Evolutionary conservation across 1,140 invertebrate species (phyloP), one percentile per base, ranked within the genome.

Genomic region (Apis mellifera): DNA sequence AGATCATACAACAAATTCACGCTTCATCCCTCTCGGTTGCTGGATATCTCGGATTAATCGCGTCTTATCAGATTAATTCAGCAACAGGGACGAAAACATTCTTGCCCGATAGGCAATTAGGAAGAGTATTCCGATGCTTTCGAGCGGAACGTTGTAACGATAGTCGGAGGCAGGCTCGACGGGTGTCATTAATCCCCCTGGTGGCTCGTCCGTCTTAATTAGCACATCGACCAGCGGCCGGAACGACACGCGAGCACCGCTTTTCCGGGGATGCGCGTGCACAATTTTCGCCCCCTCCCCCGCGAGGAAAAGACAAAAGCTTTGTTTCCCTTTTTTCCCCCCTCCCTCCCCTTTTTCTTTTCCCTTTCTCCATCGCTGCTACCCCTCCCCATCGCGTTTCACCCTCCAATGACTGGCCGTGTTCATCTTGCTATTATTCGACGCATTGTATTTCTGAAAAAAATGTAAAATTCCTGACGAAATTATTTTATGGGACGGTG

Each of bases 141-240:
- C 74, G 72, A 71, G 48, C 72, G 57, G 57, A 83, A 79, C 78
- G 55, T 78, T 66, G 74, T 72, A 84, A 87, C 73, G 62, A 54
- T 68, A 71, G 57, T 70, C 48, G 62, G 84, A 74, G 68, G 60
- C 42, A 82, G 76, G 78, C 80, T 83, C 73, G 81, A 65, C 75
- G 77, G 78, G 85, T 72, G 82, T 89, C 78, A 84, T 90, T 90
- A 90, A 90, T 89, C 82, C 77, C 65, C 64, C 26, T 23, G 82
- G 70, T 65, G 62, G 73, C 81, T 87, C 80, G 83, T 90, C 86
- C 76, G 78, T 89, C 82, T 87, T 89, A 90, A 90, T 90, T 90
- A 90, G 86, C 52, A 26, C 55, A 48, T 23, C 66, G 50, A 32
- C 50, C 50, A 42, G 17, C 50, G 26, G 57, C 21, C 42, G 64